phyloP scores from a whole-genome alignment of 2,797 vertebrate genomes.

The Myotis daubentonii region DNA sequence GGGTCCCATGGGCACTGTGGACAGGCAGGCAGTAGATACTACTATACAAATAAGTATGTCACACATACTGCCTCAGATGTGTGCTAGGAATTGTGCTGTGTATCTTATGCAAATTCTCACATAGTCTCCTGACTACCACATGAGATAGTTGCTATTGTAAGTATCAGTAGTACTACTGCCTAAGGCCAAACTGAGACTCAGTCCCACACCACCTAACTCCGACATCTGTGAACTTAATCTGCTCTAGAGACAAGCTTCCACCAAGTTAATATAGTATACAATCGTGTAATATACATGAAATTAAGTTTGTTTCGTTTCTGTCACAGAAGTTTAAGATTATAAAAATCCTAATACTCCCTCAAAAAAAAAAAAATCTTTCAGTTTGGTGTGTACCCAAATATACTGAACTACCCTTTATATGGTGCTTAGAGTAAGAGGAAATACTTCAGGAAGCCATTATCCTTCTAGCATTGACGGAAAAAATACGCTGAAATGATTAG shows the following conservation, averaged over 20 bases:
- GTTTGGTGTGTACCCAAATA: neutral
- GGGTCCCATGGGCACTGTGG: neutral
- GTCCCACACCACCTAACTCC: neutral
- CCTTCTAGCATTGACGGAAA: neutral
- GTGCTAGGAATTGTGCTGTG: neutral
- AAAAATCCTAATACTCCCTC: conserved; percentile 5
- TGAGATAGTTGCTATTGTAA: neutral
- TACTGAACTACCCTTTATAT: neutral
- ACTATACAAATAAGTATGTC: neutral
- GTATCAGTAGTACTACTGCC: neutral
- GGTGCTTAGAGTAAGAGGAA: neutral
- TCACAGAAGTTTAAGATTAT: neutral
- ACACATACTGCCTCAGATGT: neutral
- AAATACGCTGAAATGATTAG: neutral
- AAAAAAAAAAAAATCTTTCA: conserved; percentile 29
- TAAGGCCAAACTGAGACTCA: neutral
- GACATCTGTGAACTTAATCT: neutral
- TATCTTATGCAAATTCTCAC: neutral
- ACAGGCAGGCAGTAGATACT: neutral
- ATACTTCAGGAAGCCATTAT: neutral
- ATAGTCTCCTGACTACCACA: neutral
- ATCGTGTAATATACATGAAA: neutral
- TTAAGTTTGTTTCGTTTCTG: neutral
- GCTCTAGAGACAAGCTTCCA: neutral
- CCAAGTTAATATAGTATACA: neutral